phyloP scores from a whole-genome alignment of 2,888 invertebrate genomes.

The Nysson spinosus region DNA sequence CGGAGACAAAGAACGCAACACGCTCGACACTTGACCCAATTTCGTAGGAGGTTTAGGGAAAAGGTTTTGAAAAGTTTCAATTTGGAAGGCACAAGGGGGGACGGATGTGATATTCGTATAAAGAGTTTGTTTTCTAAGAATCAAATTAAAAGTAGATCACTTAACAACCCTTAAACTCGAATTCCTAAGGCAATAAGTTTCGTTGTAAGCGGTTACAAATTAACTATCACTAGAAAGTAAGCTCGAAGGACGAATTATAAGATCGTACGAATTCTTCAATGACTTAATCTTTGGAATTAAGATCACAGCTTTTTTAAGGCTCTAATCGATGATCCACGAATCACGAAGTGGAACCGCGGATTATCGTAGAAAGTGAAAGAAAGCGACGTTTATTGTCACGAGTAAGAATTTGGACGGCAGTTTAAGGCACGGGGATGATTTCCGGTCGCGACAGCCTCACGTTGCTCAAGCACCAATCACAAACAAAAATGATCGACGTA shows the following conservation, averaged over 20 bases:
- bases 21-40: slow-evolving; percentile 29
- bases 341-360: slow-evolving; percentile 11
- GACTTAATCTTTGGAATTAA: neutral
- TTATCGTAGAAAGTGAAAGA: slow-evolving; percentile 19
- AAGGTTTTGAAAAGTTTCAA: slow-evolving; percentile 3
- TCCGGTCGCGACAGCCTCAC: slow-evolving; percentile 62
- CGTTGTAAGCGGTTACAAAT: slow-evolving; percentile 13
- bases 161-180: slow-evolving; percentile 33
- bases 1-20: slow-evolving; percentile 12
- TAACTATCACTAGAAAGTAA: slow-evolving; percentile 32
- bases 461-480: slow-evolving; percentile 17
- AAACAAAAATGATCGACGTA: neutral
- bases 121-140: slow-evolving; percentile 23
- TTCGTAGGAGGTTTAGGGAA: slow-evolving; percentile 8
- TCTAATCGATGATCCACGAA: slow-evolving; percentile 10
- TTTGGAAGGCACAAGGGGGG: slow-evolving; percentile 51
- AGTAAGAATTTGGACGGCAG: slow-evolving; percentile 64
- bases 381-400: slow-evolving; percentile 59
- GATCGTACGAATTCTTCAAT: neutral
- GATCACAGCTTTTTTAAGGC: slow-evolving; percentile 50
- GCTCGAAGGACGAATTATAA: slow-evolving; percentile 25
- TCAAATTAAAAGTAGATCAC: slow-evolving; percentile 9
- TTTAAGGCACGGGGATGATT: slow-evolving; percentile 66
- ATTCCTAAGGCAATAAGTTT: slow-evolving; percentile 51
- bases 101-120: slow-evolving; percentile 45